Evolutionary conservation across 2,113 vertebrate genomes (phyloP).

Genomic region (Sus scrofa): T2T-Sscrofa CM000829.6:52196001-52196500

Average conservation of each 20-base stretch:
- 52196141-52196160: neutral
- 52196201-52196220: neutral
- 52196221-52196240: neutral
- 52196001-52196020: conserved; percentile 40
- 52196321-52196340: neutral
- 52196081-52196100: conserved; percentile 26
- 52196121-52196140: neutral
- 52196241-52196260: neutral
- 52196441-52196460: neutral
- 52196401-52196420: neutral
- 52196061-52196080: neutral
- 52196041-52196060: neutral
- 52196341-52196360: neutral
- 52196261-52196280: neutral
- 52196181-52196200: neutral
- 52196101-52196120: conserved; percentile 10
- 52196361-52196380: neutral
- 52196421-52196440: neutral
- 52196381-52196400: neutral
- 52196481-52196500: neutral
- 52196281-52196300: neutral
- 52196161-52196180: neutral
- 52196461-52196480: neutral
- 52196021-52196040: neutral
- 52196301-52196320: neutral